Percentiles rank a stretch among this genome's conserved stretches.
Conservation (phyloP, 2,888 invertebrate genomes). For the Pollenia labialis region DNA sequence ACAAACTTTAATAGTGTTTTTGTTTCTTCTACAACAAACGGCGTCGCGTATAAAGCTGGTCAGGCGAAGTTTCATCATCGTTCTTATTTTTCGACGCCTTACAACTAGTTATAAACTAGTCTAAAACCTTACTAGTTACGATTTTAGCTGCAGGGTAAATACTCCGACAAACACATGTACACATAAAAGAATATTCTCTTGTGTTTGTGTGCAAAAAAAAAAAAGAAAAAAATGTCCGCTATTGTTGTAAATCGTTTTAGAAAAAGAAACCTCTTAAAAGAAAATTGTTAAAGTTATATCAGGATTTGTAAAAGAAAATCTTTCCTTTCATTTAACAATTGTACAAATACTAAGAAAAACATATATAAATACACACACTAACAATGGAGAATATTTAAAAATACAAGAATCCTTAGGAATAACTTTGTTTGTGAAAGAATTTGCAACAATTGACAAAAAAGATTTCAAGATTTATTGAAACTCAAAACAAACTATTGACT, state of each 20-base stretch:
- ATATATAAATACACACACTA: neutral
- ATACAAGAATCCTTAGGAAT: conserved; percentile 24
- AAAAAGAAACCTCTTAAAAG: conserved; percentile 27
- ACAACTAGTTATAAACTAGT: no score
- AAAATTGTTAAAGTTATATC: conserved; percentile 15
- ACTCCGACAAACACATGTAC: neutral
- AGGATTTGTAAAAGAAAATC: conserved; percentile 8
- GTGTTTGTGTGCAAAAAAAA: neutral
- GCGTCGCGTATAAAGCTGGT: no score
- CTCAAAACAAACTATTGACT: conserved; percentile 45
- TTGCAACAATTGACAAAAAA: conserved; percentile 53
- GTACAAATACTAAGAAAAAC: conserved; percentile 1
- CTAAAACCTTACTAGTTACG: no score
- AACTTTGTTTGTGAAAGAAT: conserved; percentile 35
- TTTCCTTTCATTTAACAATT: conserved; percentile 39
- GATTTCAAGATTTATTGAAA: neutral
- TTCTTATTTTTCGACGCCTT: no score
- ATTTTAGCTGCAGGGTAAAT: no score
- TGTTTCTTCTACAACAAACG: no score
- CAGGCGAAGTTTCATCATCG: no score
- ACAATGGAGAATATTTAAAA: conserved; percentile 3
- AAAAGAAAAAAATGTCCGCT: neutral
- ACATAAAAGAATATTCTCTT: neutral
- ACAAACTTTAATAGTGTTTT: no score
- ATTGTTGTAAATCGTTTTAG: conserved; percentile 1